Conservation (phyloP, 2,888 invertebrate species). For the Sialis lutaria region DNA sequence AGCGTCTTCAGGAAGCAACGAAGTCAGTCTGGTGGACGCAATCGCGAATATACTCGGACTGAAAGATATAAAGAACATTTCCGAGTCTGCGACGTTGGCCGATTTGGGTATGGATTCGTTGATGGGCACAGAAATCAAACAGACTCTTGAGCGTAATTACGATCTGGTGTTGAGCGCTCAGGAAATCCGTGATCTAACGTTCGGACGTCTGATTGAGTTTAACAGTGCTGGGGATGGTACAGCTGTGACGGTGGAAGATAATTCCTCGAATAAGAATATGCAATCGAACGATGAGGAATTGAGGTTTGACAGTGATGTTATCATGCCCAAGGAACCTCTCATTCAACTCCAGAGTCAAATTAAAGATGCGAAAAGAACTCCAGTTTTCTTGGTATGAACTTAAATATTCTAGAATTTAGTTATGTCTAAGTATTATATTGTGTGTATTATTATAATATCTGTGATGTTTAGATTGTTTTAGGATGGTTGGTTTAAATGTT, state of each 20-base stretch:
- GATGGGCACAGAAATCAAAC: slow-evolving; percentile 98
- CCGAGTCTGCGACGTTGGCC: slow-evolving; percentile 60
- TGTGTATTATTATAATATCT: no score
- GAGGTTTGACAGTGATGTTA: slow-evolving; percentile 29
- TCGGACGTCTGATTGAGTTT: slow-evolving; percentile 51
- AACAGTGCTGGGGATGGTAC: slow-evolving; percentile 18
- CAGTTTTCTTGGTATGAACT: slow-evolving; percentile 35
- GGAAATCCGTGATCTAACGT: slow-evolving; percentile 74
- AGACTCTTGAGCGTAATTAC: slow-evolving; percentile 81
- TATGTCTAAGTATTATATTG: no score
- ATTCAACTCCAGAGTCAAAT: slow-evolving; percentile 45
- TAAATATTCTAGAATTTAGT: no score
- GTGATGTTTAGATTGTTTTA: no score
- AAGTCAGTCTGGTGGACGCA: slow-evolving; percentile 53
- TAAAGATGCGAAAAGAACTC: slow-evolving; percentile 23
- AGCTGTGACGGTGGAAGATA: slow-evolving; percentile 12
- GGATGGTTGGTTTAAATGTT: no score
- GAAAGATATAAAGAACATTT: slow-evolving; percentile 67
- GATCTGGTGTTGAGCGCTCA: slow-evolving; percentile 81
- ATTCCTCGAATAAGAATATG: slow-evolving; percentile 21
- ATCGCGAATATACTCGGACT: slow-evolving; percentile 82
- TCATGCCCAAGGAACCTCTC: slow-evolving; percentile 59
- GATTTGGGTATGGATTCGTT: slow-evolving; percentile 97
- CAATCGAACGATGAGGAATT: slow-evolving; percentile 29
- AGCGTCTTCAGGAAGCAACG: slow-evolving; percentile 31